These are phyloP conservation scores for Drosophila koepferae DNA, from an alignment of 2,888 invertebrate species.

Conservation along the genomic window DNA sequence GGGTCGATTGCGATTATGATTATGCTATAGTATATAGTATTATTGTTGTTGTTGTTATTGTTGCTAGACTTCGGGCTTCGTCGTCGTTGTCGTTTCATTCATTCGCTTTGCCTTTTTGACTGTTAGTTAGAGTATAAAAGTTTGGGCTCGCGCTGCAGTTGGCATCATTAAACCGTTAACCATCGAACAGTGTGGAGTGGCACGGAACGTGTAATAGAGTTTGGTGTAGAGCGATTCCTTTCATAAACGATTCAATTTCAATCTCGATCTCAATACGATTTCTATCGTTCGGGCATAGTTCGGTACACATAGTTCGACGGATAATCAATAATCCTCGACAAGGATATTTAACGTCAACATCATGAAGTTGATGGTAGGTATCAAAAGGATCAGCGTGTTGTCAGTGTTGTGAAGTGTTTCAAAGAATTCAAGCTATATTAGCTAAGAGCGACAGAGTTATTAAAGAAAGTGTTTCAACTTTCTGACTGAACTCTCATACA, in stretches of 20 bases:
- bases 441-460: no score
- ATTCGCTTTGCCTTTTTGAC: constrained; percentile 53
- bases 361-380: constrained; percentile 85
- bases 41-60: constrained; percentile 29
- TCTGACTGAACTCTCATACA: neutral
- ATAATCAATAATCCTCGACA: constrained; percentile 37
- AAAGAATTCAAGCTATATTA: constrained; percentile 15
- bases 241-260: constrained; percentile 16
- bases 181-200: constrained; percentile 71
- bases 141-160: constrained; percentile 80
- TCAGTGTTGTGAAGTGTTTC: constrained; percentile 36
- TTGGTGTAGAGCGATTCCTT: constrained; percentile 46
- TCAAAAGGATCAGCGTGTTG: constrained; percentile 28
- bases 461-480: neutral
- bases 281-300: constrained; percentile 44
- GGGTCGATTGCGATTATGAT: constrained; percentile 78
- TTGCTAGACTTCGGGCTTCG: constrained; percentile 36
- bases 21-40: constrained; percentile 38
- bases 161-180: constrained; percentile 85
- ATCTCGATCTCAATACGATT: constrained; percentile 14
- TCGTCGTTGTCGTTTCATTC: constrained; percentile 44
- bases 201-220: constrained; percentile 65
- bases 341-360: constrained; percentile 64
- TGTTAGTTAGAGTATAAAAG: constrained; percentile 83
- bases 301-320: constrained; percentile 56